Evolutionary conservation across 2,113 vertebrate species (phyloP).

Genomic region (Hyla sarda): DNA sequence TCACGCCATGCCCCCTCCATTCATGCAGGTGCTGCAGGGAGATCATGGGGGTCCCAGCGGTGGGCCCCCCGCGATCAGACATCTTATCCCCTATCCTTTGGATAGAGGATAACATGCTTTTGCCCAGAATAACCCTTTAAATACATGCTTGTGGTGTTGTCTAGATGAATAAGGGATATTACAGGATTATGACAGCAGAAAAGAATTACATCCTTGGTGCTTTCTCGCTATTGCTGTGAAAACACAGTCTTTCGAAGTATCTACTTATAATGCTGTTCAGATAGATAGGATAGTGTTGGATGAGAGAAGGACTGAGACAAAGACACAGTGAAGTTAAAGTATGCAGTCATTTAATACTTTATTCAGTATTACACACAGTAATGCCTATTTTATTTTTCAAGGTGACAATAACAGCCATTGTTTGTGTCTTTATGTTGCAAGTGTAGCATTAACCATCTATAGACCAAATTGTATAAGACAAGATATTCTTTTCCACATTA

Average conservation of each 20-base stretch:
- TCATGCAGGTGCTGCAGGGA: too few species aligned
- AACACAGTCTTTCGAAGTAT: background rate
- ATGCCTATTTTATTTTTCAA: background rate
- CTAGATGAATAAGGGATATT: background rate
- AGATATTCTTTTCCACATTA: background rate
- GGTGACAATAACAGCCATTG: background rate
- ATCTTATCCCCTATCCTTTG: too few species aligned
- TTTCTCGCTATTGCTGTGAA: background rate
- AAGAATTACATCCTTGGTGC: background rate
- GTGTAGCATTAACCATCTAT: background rate
- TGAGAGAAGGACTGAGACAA: background rate
- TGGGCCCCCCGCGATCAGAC: too few species aligned
- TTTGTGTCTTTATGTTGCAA: background rate
- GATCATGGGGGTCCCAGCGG: too few species aligned
- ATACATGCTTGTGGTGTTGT: background rate
- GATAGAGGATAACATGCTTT: too few species aligned
- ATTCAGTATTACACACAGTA: background rate
- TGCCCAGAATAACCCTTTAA: too few species aligned
- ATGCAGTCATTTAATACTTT: background rate
- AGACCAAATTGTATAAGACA: background rate
- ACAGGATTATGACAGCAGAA: background rate
- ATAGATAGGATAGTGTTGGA: background rate
- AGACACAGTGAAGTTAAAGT: background rate
- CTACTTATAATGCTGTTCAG: slow-evolving; percentile 11
- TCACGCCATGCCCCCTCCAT: too few species aligned